Evolutionary conservation across 2,113 vertebrate species (phyloP), one percentile per base, ranked within the genome.

Genomic region (Vanacampus margaritifer): DNA sequence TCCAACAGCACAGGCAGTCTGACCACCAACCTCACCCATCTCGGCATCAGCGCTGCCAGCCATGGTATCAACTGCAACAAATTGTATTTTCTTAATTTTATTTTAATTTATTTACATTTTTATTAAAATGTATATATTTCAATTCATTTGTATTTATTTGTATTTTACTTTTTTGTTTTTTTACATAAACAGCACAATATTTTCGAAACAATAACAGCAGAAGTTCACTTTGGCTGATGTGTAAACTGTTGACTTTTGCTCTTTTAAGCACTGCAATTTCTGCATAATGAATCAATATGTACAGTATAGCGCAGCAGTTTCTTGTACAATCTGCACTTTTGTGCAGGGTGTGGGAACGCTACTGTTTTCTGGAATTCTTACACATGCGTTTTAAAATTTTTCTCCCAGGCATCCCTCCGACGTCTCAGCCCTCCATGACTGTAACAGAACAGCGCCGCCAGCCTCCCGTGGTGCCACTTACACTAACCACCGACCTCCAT

Each of bases 1-100:
- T 93, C 95, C 85, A 93, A 90, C 81, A 98, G 95, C 79, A 94
- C 96, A 0, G 93, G 94, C 11, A 97, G 94, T 76, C 93, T 97
- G 0, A 92, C 95, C 50, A 92, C 95, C 86, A 97, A 95, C 88
- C 93, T 98, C 84, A 95, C 94, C 12, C 96, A 98, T 86, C 87
- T 98, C 85, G 97, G 95, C 83, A 93, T 99, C 82, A 92, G 93
- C 36, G 87, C 93, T 5, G 87, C 91, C 79, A 91, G 81, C 79
- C 96, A 94, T 70, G 96, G 96, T 97, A 91, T 77, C 36, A 2
- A 36, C 3, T 16, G 1, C 36, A 23, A 32, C 28, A 32, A 32
- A 32, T n/a, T n/a, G n/a, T n/a, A 32, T 32, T 2, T 32, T 32
- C 4, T 32, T 32, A 32, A 32, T 32, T 32, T 32, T 2, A 32